Evolutionary conservation across 2,797 vertebrate species (phyloP).

Genomic region (Muscicapa comitata): DNA sequence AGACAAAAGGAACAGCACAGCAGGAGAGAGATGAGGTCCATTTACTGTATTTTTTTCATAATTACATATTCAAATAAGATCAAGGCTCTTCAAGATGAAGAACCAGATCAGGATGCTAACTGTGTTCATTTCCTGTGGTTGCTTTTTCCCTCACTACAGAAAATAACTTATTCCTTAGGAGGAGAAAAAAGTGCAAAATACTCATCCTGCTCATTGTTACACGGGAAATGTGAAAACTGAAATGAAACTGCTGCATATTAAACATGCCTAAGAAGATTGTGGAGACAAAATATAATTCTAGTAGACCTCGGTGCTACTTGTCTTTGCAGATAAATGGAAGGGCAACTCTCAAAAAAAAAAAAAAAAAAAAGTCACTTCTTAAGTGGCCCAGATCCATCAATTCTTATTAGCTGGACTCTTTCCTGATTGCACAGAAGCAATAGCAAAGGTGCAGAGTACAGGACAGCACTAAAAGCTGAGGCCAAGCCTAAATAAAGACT

Average conservation of each 20-base stretch:
- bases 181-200: neutral
- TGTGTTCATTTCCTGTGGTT: neutral
- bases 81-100: neutral
- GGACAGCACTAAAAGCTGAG: neutral
- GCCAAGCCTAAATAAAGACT: neutral
- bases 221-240: neutral
- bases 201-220: neutral
- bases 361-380: neutral
- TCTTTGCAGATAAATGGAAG: neutral
- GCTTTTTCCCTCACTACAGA: fast-evolving
- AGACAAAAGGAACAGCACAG: neutral
- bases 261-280: neutral
- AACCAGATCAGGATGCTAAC: neutral
- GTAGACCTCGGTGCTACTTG: neutral
- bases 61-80: neutral
- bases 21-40: neutral
- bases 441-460: neutral
- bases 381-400: neutral
- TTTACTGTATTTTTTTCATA: neutral
- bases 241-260: neutral
- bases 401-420: neutral
- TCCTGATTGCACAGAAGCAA: neutral
- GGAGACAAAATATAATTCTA: neutral
- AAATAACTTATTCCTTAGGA: neutral
- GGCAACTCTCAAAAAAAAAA: neutral